Base-by-base conservation (phyloP, 1,140 invertebrate species). In the Lineus longissimus region DNA sequence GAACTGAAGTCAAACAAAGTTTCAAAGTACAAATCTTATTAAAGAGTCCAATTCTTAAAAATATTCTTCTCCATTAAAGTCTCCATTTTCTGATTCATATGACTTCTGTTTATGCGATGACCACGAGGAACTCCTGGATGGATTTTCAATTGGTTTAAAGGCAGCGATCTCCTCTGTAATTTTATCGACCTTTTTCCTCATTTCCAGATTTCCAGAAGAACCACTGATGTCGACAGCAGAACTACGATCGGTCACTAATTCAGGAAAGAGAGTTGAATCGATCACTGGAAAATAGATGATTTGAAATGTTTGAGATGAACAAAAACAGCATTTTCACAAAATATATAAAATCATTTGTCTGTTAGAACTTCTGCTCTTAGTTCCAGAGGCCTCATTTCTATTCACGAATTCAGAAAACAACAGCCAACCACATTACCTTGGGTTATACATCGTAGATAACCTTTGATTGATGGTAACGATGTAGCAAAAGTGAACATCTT, bases 261-360 rank as follows among this genome's bases (percentile, higher is more conserved):
- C 75, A 25, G 79, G 77, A 63, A 82, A 82, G 51, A 84, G 65
- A 4, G 77, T 79, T 68, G 73, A 71, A 59, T 82, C 76, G 65
- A 83, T 73, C 30, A 81, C 82, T 83, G 72, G 19, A 74, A 71
- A 68, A 67, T 2, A 64, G 51, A 58, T 9, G 47, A 55, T 31
- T 66, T 55, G 25, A 36, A 57, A 55, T 55, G 23, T 36, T 7
- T 4, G 2, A 22, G 63, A 55, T 29, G 0, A 51, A 62, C 30
- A 58, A n/a, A n/a, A n/a, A n/a, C n/a, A n/a, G n/a, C n/a, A n/a
- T n/a, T n/a, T n/a, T n/a, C n/a, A n/a, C n/a, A n/a, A n/a, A n/a
- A n/a, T n/a, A n/a, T n/a, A n/a, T n/a, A n/a, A n/a, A n/a, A n/a
- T n/a, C n/a, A n/a, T n/a, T n/a, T n/a, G n/a, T n/a, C n/a, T n/a